A percentile compares a stretch with the other conserved stretches of the same genome.
Conservation (phyloP, 2,113 vertebrate genomes). For the Ceratotherium simum region DNA sequence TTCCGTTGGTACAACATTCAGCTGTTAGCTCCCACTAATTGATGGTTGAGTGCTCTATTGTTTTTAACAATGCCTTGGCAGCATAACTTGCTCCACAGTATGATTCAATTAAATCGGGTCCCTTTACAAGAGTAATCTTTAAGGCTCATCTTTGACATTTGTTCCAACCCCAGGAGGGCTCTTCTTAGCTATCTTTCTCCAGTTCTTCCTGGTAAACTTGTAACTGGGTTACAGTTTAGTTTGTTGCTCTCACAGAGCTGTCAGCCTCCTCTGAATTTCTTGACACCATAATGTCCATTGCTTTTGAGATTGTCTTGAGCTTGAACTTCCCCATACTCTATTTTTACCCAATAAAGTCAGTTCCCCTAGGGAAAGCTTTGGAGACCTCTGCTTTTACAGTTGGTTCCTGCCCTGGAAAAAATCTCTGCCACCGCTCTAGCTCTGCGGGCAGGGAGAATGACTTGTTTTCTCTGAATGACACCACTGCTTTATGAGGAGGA, state of each 20-base stretch:
- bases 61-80: constrained; percentile 27
- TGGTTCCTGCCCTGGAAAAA: background rate
- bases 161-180: background rate
- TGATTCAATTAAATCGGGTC: background rate
- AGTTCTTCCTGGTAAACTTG: background rate
- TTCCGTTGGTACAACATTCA: background rate
- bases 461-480: background rate
- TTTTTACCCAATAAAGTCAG: background rate
- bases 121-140: background rate
- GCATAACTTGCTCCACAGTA: background rate
- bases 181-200: background rate
- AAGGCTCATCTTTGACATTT: background rate
- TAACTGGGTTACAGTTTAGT: background rate
- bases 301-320: background rate
- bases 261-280: background rate
- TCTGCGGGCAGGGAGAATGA: background rate
- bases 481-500: background rate
- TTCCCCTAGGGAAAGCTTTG: background rate
- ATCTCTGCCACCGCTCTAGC: background rate
- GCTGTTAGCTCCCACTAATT: background rate
- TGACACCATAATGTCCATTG: background rate
- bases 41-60: background rate
- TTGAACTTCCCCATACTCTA: background rate
- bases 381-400: background rate
- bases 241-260: background rate